phyloP scores from a whole-genome alignment of 2,888 invertebrate species.

The Allolobophora icterica region DNA sequence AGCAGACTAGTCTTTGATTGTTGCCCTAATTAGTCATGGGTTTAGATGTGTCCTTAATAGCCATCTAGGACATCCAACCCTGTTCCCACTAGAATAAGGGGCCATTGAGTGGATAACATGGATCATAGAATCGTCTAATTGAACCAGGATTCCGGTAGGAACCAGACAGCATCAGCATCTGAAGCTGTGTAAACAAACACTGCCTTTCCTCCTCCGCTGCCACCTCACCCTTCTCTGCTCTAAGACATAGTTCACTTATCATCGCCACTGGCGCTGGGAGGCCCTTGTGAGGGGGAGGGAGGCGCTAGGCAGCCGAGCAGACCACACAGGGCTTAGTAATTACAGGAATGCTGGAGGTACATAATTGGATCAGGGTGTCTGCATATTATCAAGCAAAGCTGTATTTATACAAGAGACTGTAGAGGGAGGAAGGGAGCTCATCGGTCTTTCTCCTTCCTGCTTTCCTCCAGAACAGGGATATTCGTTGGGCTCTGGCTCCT shows the following conservation, averaged over 20 bases:
- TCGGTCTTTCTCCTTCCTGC: neutral
- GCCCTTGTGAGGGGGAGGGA: neutral
- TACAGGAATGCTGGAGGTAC: constrained; percentile 24
- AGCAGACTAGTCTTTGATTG: constrained; percentile 2
- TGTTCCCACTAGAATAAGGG: constrained; percentile 14
- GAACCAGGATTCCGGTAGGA: neutral
- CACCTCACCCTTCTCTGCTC: neutral
- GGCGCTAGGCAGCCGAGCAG: neutral
- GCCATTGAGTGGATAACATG: neutral
- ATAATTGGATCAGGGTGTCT: constrained; percentile 30
- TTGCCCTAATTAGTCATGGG: neutral
- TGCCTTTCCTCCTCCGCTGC: neutral
- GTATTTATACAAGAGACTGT: constrained; percentile 25
- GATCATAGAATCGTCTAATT: neutral
- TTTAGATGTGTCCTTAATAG: neutral
- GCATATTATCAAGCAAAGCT: neutral
- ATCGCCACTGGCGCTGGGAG: constrained; percentile 20
- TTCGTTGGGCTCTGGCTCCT: neutral
- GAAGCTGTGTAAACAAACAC: neutral
- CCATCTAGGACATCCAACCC: neutral
- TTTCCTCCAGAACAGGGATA: neutral
- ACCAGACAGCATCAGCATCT: constrained; percentile 17
- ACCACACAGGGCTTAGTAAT: constrained; percentile 27
- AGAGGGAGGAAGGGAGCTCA: neutral
- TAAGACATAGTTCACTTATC: constrained; percentile 25